phyloP scores from a whole-genome alignment of 2,797 vertebrate genomes.

The Channallabes apus region DNA sequence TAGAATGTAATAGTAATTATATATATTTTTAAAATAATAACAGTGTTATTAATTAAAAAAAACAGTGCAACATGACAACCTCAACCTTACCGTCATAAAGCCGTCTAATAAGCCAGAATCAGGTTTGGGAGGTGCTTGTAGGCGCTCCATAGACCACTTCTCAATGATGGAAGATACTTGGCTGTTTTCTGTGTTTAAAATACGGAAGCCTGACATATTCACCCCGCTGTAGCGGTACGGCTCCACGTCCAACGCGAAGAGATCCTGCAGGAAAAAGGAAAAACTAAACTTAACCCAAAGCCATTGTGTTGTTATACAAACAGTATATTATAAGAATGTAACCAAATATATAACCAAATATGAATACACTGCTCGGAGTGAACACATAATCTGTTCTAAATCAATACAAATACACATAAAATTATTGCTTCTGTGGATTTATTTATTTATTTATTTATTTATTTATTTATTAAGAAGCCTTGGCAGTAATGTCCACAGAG shows the following conservation, averaged over 20 bases:
- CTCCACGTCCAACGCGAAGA: conserved; percentile 86
- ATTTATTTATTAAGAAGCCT: background rate
- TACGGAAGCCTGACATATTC: conserved; percentile 88
- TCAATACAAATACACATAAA: background rate
- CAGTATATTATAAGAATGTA: background rate
- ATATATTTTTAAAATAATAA: too few species aligned
- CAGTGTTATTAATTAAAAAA: too few species aligned
- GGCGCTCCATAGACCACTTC: conserved; percentile 88
- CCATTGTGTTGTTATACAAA: background rate
- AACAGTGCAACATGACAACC: background rate
- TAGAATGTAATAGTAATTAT: background rate
- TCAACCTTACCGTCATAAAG: conserved; percentile 83
- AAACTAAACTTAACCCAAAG: background rate
- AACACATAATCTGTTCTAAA: background rate
- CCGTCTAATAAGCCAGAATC: conserved; percentile 88
- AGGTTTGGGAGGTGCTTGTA: conserved; percentile 85
- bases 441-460: background rate
- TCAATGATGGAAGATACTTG: conserved; percentile 88
- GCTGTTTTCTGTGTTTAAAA: conserved; percentile 84
- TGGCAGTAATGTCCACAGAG: background rate
- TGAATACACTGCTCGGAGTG: background rate
- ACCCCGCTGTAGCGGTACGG: conserved; percentile 87
- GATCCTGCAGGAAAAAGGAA: conserved; percentile 69
- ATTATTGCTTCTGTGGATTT: background rate
- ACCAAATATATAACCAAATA: background rate